Conservation (phyloP, 2,113 vertebrate genomes). For the Lepus europaeus region DNA sequence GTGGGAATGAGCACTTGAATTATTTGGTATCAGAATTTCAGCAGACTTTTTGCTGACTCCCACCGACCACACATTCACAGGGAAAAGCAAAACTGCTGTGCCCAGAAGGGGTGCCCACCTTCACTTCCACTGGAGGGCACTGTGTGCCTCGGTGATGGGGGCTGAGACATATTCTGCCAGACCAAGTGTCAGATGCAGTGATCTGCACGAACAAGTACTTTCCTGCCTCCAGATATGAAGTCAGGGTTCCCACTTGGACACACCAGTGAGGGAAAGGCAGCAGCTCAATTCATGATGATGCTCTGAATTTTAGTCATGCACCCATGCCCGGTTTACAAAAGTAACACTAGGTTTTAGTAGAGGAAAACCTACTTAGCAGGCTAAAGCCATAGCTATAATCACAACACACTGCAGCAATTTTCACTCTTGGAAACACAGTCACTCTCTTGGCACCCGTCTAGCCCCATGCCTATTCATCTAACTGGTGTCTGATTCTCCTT, state of each 20-base stretch:
- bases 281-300: not conserved
- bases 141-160: not conserved
- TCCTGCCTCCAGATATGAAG: not conserved
- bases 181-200: not conserved
- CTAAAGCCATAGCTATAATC: not conserved
- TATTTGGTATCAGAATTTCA: conserved; percentile 11
- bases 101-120: rapidly evolving
- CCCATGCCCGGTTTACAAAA: not conserved
- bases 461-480: not conserved
- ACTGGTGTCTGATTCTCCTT: not conserved
- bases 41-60: not conserved
- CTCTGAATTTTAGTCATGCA: not conserved
- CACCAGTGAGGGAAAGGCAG: not conserved
- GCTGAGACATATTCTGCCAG: not conserved
- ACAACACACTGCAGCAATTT: not conserved
- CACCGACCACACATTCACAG: not conserved
- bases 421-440: not conserved
- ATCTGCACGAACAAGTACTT: not conserved
- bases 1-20: not conserved
- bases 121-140: conserved; percentile 1
- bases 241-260: not conserved
- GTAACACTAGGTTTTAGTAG: not conserved
- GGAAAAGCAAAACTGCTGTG: not conserved
- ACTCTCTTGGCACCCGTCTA: not conserved
- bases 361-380: not conserved